Evolutionary conservation across 2,888 invertebrate species (phyloP).

Genomic region (Crocallis elinguaria): DNA sequence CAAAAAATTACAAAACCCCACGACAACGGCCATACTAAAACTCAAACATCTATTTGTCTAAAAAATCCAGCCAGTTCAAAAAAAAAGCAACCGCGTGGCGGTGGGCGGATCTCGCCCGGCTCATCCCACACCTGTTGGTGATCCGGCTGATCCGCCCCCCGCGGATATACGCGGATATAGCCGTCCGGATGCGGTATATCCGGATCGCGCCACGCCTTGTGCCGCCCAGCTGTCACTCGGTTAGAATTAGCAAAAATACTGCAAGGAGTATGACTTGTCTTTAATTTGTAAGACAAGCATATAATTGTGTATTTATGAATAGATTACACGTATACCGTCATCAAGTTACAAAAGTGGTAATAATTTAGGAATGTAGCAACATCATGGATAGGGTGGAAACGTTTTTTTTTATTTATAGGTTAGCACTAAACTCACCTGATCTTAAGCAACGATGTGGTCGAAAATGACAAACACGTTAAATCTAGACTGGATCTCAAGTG

Average conservation of each 20-base stretch:
- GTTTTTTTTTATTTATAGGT: no score
- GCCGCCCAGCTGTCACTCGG: slow-evolving; percentile 46
- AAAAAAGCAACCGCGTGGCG: slow-evolving; percentile 63
- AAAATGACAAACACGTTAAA: no score
- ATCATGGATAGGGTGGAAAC: no score
- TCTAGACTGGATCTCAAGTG: no score
- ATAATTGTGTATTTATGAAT: no score
- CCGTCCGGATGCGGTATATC: slow-evolving; percentile 50
- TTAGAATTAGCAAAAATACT: not conserved
- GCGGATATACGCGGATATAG: slow-evolving; percentile 74
- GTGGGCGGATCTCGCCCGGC: slow-evolving; percentile 77
- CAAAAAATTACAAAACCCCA: not conserved
- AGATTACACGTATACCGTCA: no score
- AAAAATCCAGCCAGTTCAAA: slow-evolving; percentile 12
- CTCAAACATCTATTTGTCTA: not conserved
- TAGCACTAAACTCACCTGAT: no score
- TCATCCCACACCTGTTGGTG: slow-evolving; percentile 85
- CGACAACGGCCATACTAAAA: not conserved
- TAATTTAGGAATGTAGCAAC: no score
- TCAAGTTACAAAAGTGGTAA: no score
- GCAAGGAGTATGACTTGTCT: not conserved
- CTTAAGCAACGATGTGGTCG: no score
- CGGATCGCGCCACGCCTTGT: slow-evolving; percentile 72
- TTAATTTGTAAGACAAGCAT: no score
- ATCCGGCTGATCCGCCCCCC: slow-evolving; percentile 80